Evolutionary conservation across 2,113 vertebrate species (phyloP), one percentile per base, ranked within the genome.

Genomic region (Chaenogobius annularis): DNA sequence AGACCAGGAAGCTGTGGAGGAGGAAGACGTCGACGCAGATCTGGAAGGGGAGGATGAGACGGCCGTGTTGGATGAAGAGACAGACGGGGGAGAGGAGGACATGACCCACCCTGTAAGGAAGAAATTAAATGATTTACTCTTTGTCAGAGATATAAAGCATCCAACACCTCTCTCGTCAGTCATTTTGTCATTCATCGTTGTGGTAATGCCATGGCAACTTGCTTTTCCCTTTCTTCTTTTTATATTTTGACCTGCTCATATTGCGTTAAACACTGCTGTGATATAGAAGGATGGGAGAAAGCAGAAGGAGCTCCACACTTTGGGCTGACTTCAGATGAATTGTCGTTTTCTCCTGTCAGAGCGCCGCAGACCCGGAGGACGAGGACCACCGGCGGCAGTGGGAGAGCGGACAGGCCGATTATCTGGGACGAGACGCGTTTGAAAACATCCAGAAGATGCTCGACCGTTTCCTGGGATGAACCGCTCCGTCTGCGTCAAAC

Each of bases 391-490:
- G 92, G 19, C 82, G 81, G 9, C 90, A 84, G 70, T 91, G 92
- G 95, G 95, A 98, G 77, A 89, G 90, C 19, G 96, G 95, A 3
- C 85, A 73, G 5, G 83, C 87, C 1, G 94, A 98, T 83, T 97
- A 97, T 78, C 72, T 96, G 89, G 96, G 96, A 23, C 92, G 92
- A 73, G 90, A 94, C 8, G 79, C 92, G 10, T 94, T 93, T 68
- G 76, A 91, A 1, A 93, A 94, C 83, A 94, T 93, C 43, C 89
- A 87, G 84, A 94, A 85, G 77, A 94, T 92, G 81, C 65, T 98
- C 71, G 92, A 93, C 78, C 67, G 79, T 1, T 97, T 98, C 85
- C 93, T 98, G 78, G 78, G 92, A 62, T 95, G 86, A 19, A 11
- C 17, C 6, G 37, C 37, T 40, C 10, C 7, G 44, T 46, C 44